phyloP scores from a whole-genome alignment of 2,113 vertebrate genomes.

The Nyctereutes procyonoides region DNA sequence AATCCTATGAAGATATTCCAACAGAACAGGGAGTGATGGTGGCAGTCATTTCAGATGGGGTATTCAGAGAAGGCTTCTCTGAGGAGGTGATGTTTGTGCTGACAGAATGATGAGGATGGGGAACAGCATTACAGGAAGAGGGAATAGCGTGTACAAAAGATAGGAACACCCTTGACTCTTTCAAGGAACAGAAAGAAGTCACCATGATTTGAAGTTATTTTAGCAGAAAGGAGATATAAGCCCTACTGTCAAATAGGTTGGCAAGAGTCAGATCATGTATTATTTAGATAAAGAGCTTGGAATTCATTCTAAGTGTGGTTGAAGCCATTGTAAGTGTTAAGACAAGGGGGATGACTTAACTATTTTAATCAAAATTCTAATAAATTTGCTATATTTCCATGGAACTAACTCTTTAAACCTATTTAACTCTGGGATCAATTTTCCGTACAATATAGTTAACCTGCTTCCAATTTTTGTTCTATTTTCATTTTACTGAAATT shows the following conservation, averaged over 20 bases:
- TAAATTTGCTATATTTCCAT: slow-evolving; percentile 3
- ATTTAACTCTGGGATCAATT: slow-evolving; percentile 57
- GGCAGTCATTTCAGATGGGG: background rate
- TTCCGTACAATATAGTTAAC: background rate
- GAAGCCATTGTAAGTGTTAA: background rate
- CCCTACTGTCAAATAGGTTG: background rate
- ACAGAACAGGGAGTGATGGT: background rate
- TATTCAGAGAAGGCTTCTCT: background rate
- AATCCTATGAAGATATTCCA: background rate
- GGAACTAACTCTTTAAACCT: slow-evolving; percentile 41
- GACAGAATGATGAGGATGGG: background rate
- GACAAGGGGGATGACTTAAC: slow-evolving; percentile 6
- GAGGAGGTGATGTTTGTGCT: background rate
- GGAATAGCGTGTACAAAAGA: background rate
- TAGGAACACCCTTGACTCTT: background rate
- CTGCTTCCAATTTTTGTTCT: background rate
- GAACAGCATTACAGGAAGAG: background rate
- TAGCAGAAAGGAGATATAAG: background rate
- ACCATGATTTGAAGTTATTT: background rate
- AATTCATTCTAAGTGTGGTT: background rate
- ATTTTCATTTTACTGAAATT: slow-evolving; percentile 48
- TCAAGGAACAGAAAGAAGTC: background rate
- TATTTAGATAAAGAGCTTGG: background rate
- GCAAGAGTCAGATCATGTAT: background rate
- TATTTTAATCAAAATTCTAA: slow-evolving; percentile 49